Conservation (phyloP, 1,140 invertebrate genomes). For the Dryas iulia region DNA sequence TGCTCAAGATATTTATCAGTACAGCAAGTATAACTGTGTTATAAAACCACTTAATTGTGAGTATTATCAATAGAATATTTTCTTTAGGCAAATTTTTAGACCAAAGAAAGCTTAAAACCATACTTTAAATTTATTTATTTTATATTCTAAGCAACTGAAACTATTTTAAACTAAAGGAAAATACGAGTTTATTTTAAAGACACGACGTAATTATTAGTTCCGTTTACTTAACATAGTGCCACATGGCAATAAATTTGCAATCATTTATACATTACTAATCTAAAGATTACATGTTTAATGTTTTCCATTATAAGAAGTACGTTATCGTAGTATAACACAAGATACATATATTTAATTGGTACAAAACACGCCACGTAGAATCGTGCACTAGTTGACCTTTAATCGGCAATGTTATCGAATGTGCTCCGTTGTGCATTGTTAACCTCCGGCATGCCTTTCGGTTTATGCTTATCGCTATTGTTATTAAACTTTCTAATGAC, state of each 20-base stretch:
- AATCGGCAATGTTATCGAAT: conserved; percentile 38
- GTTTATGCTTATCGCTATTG: conserved; percentile 40
- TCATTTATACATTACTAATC: not conserved
- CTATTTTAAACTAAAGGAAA: no score
- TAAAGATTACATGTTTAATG: not conserved
- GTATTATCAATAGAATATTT: conserved; percentile 6
- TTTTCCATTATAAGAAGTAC: not conserved
- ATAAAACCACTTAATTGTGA: conserved; percentile 23
- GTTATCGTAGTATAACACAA: not conserved
- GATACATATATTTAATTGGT: not conserved
- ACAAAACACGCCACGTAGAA: conserved; percentile 9
- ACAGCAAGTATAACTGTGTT: conserved; percentile 7
- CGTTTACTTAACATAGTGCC: no score
- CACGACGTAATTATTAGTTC: no score
- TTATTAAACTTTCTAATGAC: conserved; percentile 44
- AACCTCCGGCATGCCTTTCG: conserved; percentile 19
- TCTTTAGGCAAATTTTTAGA: not conserved
- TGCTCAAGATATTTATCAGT: conserved; percentile 27
- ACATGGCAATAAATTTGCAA: not conserved
- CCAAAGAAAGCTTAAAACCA: not conserved
- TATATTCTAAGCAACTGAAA: no score
- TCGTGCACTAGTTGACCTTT: conserved; percentile 22
- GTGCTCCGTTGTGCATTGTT: conserved; percentile 18
- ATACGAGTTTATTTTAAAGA: no score
- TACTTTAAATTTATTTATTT: no score